Evolutionary conservation across 2,888 invertebrate species (phyloP), one percentile per base, ranked within the genome.

Genomic region (Platycheirus albimanus): DNA sequence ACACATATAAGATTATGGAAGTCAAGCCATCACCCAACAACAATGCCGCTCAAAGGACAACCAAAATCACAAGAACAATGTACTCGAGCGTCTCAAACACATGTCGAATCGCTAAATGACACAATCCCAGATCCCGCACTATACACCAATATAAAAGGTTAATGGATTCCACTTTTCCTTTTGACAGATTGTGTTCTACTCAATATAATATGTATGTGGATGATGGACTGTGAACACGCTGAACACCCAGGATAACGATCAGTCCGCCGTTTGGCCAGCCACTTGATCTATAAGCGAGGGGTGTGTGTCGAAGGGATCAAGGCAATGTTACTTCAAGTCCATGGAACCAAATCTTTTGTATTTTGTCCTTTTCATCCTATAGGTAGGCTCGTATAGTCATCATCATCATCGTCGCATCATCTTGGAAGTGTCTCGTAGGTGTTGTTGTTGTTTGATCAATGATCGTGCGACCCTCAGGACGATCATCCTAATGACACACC

Each of bases 41-140:
- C 56, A 66, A 70, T 45, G 56, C 67, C 54, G 41, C 66, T 76
- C 77, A 81, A 81, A 81, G 81, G 71, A 77, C 52, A 10, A 28
- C 54, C 58, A 70, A 66, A 41, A n/a, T n/a, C 38, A 3, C 5
- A 69, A 19, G 71, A 81, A 81, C 67, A 81, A 61, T 69, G 63
- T 66, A 49, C 63, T 80, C 66, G 61, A 81, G 71, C 66, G 41
- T 52, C 52, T 83, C 72, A 63, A 83, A 83, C 83, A 83, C 83
- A 83, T 83, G 83, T 83, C 83, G 83, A 83, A 83, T 83, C 83
- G 83, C 78, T 83, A 83, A 83, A 78, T 74, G 83, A 78, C 83
- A 83, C 77, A 78, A 78, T 83, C 78, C 72, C 1, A 33, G 30
- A 24, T 24, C 3, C 24, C 24, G 6, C 43, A 38, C 13, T 13